phyloP scores from a whole-genome alignment of 35 echinoderm and acorn worm species.

The Lytechinus variegatus region DNA sequence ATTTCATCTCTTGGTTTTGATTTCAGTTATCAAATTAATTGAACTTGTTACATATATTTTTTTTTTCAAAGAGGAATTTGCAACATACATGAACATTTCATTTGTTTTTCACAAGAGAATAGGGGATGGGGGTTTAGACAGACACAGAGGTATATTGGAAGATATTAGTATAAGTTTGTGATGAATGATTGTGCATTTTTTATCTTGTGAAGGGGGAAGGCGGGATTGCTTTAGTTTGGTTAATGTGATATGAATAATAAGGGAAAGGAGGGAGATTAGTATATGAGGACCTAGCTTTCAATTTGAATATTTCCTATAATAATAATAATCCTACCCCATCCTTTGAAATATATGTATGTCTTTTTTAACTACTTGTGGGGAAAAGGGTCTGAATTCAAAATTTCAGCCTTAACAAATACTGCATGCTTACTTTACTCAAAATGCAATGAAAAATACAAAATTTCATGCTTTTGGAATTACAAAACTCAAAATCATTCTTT shows the following conservation, averaged over 20 bases:
- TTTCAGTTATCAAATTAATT: too few species aligned
- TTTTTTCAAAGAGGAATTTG: background rate
- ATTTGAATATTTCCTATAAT: background rate
- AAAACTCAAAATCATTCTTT: background rate
- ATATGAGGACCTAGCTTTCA: background rate
- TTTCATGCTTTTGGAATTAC: background rate
- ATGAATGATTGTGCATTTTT: constrained; percentile 9
- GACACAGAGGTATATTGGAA: background rate
- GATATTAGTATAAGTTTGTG: background rate
- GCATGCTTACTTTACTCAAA: background rate
- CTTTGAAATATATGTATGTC: background rate
- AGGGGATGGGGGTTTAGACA: background rate
- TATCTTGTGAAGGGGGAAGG: background rate
- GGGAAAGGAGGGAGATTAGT: background rate
- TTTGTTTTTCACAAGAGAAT: background rate
- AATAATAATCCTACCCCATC: background rate
- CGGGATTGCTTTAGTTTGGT: background rate
- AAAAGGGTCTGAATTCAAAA: background rate
- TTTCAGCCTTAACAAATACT: background rate
- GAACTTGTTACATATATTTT: background rate
- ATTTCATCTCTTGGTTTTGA: too few species aligned
- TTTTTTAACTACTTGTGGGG: background rate
- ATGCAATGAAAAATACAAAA: background rate
- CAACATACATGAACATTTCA: background rate
- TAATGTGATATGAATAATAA: constrained; percentile 1